A percentile compares a stretch with the other conserved stretches of the same genome.
Conservation (phyloP, 2,888 invertebrate species). For the Microctonus aethiopoides region DNA sequence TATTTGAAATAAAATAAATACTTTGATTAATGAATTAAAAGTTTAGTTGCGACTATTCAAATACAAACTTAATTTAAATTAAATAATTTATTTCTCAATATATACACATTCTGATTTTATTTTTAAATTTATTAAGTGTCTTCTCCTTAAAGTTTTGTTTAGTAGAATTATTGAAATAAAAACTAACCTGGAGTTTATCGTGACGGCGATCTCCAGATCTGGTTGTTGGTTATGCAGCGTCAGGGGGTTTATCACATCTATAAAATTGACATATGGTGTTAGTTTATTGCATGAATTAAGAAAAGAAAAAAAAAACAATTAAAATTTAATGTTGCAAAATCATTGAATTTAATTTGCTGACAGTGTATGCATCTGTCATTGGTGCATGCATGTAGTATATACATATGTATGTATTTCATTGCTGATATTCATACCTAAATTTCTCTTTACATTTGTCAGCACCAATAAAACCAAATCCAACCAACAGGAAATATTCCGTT, state of each 20-base stretch:
- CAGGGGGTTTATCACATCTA: background rate
- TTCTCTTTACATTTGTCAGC: background rate
- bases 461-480: constrained; percentile 7
- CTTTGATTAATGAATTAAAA: no score
- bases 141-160: background rate
- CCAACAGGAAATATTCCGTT: constrained; percentile 14
- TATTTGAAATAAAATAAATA: no score
- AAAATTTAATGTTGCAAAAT: constrained; percentile 35
- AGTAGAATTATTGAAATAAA: background rate
- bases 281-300: background rate
- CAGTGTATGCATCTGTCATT: constrained; percentile 38
- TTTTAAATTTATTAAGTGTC: background rate
- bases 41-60: no score
- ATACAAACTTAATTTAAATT: background rate
- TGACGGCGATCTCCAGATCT: background rate
- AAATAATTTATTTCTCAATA: background rate
- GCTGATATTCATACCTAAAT: background rate
- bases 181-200: background rate
- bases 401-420: background rate
- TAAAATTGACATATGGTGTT: background rate
- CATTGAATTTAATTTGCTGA: constrained; percentile 41
- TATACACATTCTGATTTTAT: background rate
- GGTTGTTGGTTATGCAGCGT: background rate
- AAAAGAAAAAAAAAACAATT: constrained; percentile 9
- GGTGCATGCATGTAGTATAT: background rate